A percentile compares a stretch with the other conserved stretches of the same genome.
These are phyloP conservation scores for Solea senegalensis DNA, from an alignment of 2,113 vertebrate species.

Conservation along the genomic window DNA sequence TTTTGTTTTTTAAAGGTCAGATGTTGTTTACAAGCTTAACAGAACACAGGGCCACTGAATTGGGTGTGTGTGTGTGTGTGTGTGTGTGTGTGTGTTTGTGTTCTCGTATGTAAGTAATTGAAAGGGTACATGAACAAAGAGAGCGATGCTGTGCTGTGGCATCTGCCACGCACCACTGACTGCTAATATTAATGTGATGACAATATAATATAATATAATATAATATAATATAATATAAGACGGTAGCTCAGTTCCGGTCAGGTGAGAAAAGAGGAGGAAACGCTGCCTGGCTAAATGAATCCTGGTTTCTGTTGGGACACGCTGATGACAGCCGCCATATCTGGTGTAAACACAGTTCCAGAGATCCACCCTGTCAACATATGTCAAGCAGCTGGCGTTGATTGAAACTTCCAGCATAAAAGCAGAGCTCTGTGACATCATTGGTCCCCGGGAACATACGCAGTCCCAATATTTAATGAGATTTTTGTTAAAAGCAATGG, in stretches of 20 bases:
- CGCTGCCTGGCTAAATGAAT: constrained; percentile 14
- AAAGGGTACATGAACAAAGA: constrained; percentile 1
- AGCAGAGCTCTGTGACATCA: constrained; percentile 5
- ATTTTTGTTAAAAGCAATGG: background rate
- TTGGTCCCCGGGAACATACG: background rate
- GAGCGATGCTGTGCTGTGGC: background rate
- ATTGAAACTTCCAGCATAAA: constrained; percentile 17
- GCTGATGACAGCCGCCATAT: constrained; percentile 18
- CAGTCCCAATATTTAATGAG: constrained; percentile 6
- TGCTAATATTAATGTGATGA: background rate
- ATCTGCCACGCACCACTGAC: background rate
- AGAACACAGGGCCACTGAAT: constrained; percentile 4
- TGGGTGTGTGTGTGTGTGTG: constrained; percentile 1
- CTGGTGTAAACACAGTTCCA: constrained; percentile 29
- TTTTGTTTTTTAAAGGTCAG: constrained; percentile 8
- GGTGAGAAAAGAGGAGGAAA: constrained; percentile 24
- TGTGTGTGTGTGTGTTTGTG: background rate
- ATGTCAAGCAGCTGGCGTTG: constrained; percentile 13
- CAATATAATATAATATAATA: constrained; percentile 20
- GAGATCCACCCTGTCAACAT: constrained; percentile 29
- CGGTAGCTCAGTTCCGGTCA: background rate
- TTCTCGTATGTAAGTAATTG: constrained; percentile 5
- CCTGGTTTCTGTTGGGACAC: constrained; percentile 33
- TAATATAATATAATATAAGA: constrained; percentile 15
- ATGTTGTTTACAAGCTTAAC: background rate